phyloP scores from a whole-genome alignment of 2,888 invertebrate species.

The Agriopis marginaria region DNA sequence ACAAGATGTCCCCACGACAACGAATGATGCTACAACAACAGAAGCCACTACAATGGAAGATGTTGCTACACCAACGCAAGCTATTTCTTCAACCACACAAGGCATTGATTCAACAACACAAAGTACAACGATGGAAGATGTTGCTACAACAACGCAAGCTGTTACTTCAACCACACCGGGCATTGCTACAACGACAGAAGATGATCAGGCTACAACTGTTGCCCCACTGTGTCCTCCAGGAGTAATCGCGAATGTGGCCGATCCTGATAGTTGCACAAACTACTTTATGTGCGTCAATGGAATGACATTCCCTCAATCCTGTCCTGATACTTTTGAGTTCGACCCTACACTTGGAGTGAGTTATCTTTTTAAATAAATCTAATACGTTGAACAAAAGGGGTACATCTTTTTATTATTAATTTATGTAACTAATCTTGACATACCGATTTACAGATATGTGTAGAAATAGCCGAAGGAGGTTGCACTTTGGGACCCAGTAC shows the following conservation, averaged over 20 bases:
- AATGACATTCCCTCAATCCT: conserved; percentile 4
- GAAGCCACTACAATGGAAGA: not conserved
- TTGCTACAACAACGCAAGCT: not conserved
- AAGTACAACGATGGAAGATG: conserved; percentile 7
- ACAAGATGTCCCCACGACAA: not conserved
- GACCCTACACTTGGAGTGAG: not conserved
- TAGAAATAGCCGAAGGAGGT: conserved; percentile 19
- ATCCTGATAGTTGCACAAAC: conserved; percentile 4
- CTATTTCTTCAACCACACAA: conserved; percentile 8
- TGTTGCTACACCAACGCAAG: not conserved
- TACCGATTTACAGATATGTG: too few species aligned
- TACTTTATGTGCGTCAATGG: conserved; percentile 9
- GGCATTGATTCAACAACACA: conserved; percentile 7
- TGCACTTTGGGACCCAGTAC: conserved; percentile 15
- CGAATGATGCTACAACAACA: not conserved
- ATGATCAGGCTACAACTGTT: not conserved
- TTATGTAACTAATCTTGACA: too few species aligned
- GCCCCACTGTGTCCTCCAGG: conserved; percentile 3
- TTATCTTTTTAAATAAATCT: not conserved
- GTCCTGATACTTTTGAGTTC: conserved; percentile 12
- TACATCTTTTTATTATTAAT: too few species aligned
- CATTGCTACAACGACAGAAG: conserved; percentile 1
- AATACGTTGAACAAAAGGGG: too few species aligned
- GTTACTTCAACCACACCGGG: conserved; percentile 8
- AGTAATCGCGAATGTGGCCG: not conserved